phyloP scores from a whole-genome alignment of 2,113 vertebrate genomes.

The Prunella himalayana region DNA sequence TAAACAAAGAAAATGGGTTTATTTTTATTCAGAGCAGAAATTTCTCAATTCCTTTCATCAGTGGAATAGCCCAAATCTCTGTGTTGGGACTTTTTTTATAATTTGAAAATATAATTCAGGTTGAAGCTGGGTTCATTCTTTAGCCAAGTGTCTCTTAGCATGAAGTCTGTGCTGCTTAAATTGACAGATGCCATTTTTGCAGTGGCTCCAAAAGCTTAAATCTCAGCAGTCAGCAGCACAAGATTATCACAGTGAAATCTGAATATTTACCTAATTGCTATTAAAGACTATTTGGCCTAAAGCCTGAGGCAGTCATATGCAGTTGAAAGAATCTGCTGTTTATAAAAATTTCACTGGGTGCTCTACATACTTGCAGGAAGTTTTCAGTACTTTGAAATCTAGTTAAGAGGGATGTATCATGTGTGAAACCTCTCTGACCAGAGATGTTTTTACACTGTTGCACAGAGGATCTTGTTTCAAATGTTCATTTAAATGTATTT shows the following conservation, averaged over 20 bases:
- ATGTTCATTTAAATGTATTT: neutral
- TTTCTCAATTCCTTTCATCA: neutral
- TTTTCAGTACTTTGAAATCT: neutral
- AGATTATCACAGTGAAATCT: conserved; percentile 10
- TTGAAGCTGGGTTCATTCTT: neutral
- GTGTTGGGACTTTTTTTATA: neutral
- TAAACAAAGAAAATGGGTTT: neutral
- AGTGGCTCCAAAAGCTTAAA: neutral
- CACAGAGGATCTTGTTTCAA: neutral
- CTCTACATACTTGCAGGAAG: neutral
- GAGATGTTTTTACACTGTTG: neutral
- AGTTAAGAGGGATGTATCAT: neutral
- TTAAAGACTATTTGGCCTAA: neutral
- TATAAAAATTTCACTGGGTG: neutral
- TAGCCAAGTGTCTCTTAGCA: neutral
- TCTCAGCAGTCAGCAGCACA: neutral
- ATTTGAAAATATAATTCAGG: neutral
- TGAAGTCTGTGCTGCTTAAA: neutral
- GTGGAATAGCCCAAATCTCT: neutral
- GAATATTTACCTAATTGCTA: neutral
- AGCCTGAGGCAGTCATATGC: neutral
- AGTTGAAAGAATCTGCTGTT: neutral
- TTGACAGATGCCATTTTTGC: neutral
- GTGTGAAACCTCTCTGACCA: neutral
- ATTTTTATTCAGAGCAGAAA: conserved; percentile 29